Conservation (phyloP, 2,113 vertebrate species). For the Labeo rohita region DNA sequence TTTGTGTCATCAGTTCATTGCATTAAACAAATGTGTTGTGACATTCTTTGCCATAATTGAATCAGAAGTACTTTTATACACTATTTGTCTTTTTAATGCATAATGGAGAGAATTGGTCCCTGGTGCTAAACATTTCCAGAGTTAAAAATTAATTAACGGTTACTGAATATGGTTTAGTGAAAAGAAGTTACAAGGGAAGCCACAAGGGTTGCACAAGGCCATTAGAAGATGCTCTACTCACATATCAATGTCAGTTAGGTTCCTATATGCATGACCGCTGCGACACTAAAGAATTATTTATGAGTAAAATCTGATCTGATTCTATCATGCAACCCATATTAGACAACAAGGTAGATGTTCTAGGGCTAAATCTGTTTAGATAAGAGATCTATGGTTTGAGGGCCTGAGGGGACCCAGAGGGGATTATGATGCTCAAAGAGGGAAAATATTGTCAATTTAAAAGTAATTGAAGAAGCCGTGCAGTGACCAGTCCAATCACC, state of each 20-base stretch:
- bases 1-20: conserved; percentile 15
- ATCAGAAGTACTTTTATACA: neutral
- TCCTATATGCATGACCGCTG: neutral
- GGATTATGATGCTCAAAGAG: neutral
- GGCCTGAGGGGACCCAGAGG: neutral
- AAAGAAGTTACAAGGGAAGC: conserved; percentile 12
- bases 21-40: neutral
- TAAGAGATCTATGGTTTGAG: neutral
- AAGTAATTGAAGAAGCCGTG: neutral
- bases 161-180: neutral
- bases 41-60: neutral
- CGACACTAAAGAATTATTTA: neutral
- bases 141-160: neutral
- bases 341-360: neutral
- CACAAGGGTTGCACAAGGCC: neutral
- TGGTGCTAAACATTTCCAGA: neutral
- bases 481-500: neutral
- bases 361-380: neutral
- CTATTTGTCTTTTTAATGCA: neutral
- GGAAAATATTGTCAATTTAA: neutral
- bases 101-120: neutral
- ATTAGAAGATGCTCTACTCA: conserved; percentile 15
- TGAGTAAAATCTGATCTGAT: conserved; percentile 14
- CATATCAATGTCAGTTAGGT: neutral
- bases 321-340: neutral